These are phyloP conservation scores for Sinella curviseta DNA, from an alignment of 1,140 invertebrate genomes.

Conservation along the genomic window DNA sequence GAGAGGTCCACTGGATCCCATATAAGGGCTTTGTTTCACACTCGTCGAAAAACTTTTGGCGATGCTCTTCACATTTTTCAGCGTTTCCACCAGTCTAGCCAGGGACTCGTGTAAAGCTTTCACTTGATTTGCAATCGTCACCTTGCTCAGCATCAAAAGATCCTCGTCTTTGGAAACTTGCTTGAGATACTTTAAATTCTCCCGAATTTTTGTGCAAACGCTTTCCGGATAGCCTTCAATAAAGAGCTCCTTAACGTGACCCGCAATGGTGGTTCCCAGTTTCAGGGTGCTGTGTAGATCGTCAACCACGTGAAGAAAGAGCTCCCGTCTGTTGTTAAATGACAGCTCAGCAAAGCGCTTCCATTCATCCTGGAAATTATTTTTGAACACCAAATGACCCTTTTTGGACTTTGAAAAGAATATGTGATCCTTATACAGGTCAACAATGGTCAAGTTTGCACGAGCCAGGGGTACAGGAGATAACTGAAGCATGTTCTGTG, in stretches of 20 bases:
- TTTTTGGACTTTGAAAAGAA: conserved; percentile 7
- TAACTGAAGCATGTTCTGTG: not conserved
- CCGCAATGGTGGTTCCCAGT: too few relatives aligned
- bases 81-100: not conserved
- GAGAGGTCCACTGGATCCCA: not conserved
- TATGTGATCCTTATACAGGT: conserved; percentile 1
- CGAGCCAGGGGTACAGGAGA: not conserved
- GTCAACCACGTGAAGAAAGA: not conserved
- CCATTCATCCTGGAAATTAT: not conserved
- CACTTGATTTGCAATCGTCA: not conserved
- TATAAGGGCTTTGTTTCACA: not conserved
- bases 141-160: conserved; percentile 5
- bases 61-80: not conserved
- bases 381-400: not conserved
- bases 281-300: not conserved
- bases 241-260: not conserved
- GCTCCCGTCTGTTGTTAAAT: not conserved
- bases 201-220: not conserved
- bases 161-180: not conserved
- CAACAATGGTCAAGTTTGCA: not conserved
- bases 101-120: not conserved
- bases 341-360: not conserved
- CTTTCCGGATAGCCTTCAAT: conserved; percentile 20
- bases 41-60: not conserved
- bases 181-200: not conserved